Evolutionary conservation across 2,113 vertebrate species (phyloP).

Genomic region (Plotosus lineatus): DNA sequence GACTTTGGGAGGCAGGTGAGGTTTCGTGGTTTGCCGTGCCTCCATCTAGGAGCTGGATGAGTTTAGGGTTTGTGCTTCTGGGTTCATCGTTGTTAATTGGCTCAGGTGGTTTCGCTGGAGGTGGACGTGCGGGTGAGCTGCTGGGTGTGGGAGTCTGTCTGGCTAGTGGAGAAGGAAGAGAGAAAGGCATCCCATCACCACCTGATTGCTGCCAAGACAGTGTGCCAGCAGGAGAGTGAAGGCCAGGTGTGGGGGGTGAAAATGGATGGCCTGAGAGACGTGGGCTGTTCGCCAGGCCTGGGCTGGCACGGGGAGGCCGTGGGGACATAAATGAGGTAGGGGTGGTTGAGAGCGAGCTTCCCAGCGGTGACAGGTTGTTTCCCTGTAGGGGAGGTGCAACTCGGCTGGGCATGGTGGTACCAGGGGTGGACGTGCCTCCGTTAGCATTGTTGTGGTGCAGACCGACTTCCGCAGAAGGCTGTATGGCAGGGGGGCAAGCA

Average conservation of each 20-base stretch:
- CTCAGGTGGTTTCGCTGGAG: conserved; percentile 73
- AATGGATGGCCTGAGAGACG: conserved; percentile 82
- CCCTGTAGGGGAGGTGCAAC: conserved; percentile 66
- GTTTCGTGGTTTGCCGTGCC: conserved; percentile 62
- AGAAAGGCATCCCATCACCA: conserved; percentile 71
- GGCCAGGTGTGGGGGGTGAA: conserved; percentile 80
- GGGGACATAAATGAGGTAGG: conserved; percentile 89
- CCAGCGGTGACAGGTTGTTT: conserved; percentile 79
- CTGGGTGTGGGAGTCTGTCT: conserved; percentile 72
- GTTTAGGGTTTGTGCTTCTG: conserved; percentile 71
- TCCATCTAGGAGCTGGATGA: conserved; percentile 82
- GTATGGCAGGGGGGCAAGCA: conserved; percentile 76
- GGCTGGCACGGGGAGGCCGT: conserved; percentile 82
- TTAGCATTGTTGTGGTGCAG: conserved; percentile 78
- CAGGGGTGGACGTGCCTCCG: conserved; percentile 66
- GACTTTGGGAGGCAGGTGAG: conserved; percentile 59
- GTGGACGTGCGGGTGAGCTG: conserved; percentile 67
- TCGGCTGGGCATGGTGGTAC: conserved; percentile 64
- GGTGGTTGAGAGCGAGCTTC: conserved; percentile 81
- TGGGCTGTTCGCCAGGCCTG: conserved; percentile 79
- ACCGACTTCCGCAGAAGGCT: conserved; percentile 64
- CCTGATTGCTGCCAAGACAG: conserved; percentile 76
- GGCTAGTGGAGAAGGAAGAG: conserved; percentile 75
- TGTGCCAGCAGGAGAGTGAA: conserved; percentile 81
- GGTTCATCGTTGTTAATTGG: conserved; percentile 14